Conservation (phyloP, 2,113 vertebrate species). For the Damaliscus lunatus region DNA sequence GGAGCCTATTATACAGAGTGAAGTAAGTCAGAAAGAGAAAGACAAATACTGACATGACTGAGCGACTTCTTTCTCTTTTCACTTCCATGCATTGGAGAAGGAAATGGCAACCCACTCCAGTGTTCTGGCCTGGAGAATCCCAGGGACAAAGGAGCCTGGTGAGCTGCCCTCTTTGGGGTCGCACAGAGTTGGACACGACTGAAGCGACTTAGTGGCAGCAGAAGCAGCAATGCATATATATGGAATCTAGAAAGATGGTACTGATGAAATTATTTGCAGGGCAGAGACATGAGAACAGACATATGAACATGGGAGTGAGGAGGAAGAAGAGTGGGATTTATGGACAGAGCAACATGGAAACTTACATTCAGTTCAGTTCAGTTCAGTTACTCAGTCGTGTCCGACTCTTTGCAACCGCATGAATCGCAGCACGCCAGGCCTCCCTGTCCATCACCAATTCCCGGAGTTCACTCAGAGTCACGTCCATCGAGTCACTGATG, state of each 20-base stretch:
- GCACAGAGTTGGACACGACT: too few species aligned
- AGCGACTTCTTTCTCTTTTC: too few species aligned
- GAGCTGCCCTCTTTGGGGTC: accelerated
- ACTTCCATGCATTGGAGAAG: too few species aligned
- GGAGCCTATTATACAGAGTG: neutral
- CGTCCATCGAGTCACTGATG: accelerated
- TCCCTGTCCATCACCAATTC: too few species aligned
- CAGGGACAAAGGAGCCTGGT: too few species aligned
- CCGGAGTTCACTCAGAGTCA: too few species aligned
- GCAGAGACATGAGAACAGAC: neutral
- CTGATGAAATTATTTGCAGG: neutral
- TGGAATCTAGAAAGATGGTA: neutral
- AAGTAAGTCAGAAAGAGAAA: neutral
- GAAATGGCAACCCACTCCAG: too few species aligned
- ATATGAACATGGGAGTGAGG: neutral
- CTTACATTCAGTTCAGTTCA: too few species aligned
- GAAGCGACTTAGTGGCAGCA: too few species aligned
- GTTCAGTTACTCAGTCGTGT: too few species aligned
- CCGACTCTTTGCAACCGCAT: accelerated
- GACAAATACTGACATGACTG: neutral
- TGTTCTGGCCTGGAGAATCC: too few species aligned
- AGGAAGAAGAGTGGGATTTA: neutral
- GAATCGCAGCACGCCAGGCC: too few species aligned
- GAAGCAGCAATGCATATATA: neutral
- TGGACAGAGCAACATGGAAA: neutral